Percentiles rank a stretch among this genome's conserved stretches.
Conservation (phyloP, 1,140 invertebrate species). For the Anastrepha ludens region DNA sequence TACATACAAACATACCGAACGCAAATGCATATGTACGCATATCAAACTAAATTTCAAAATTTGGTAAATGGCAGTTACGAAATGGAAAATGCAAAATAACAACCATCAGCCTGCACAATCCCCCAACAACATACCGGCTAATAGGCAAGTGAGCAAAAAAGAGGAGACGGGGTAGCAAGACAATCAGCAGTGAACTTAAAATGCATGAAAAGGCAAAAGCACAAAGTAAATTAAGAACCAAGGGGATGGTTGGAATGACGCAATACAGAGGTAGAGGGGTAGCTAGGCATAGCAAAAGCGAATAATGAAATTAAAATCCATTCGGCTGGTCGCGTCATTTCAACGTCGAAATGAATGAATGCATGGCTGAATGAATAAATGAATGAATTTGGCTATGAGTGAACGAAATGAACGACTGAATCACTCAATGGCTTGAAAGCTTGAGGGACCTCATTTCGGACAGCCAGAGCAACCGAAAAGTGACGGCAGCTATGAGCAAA, state of each 20-base stretch:
- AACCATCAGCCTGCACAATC: not conserved
- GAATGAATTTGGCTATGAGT: not conserved
- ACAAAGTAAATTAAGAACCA: not conserved
- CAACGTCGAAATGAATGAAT: not conserved
- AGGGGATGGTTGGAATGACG: not conserved
- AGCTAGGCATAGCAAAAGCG: not conserved
- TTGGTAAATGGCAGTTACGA: slow-evolving; percentile 10
- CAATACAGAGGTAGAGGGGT: too few species aligned
- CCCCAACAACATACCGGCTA: not conserved
- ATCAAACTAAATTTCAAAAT: slow-evolving; percentile 18
- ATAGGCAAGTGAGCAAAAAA: not conserved
- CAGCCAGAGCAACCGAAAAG: too few species aligned
- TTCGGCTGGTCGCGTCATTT: not conserved
- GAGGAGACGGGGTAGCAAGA: not conserved
- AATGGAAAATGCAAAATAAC: slow-evolving; percentile 11
- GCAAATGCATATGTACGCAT: not conserved
- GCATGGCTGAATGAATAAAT: not conserved
- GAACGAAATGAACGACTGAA: not conserved
- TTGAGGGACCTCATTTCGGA: too few species aligned
- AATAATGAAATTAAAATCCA: slow-evolving; percentile 12
- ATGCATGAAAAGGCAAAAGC: not conserved
- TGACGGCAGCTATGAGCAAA: too few species aligned
- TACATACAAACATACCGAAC: not conserved
- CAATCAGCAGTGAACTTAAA: not conserved
- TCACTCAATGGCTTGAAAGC: not conserved